Evolutionary conservation across 2,888 invertebrate species (phyloP), one percentile per base, ranked within the genome.

Genomic region (Eupithecia inturbata): DNA sequence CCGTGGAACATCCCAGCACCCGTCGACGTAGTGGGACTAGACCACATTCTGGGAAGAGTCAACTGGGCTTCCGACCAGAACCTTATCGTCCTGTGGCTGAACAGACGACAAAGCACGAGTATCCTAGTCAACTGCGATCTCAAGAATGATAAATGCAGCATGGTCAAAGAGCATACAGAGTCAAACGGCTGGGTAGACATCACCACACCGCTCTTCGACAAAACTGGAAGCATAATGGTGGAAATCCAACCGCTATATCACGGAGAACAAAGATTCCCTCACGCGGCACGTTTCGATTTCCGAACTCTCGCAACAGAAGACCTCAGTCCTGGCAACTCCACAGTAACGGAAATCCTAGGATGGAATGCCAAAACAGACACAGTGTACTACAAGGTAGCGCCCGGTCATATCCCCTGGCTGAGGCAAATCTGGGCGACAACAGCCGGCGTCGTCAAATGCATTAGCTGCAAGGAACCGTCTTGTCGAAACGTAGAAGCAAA

Each of bases 41-140:
- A 97, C 83, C 95, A 96, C 81, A 95, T 97, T 68, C 87, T 97
- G 19, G 96, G 95, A 71, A 95, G 95, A 75, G 97, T 98, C 0
- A 95, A 94, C 41, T 99, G 98, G 98, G 95, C 96, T 22, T 95
- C 96, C 33, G 95, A 96, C 70, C 89, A 95, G 0, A 95, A 96
- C 39, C 86, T 98, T 0, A 91, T 96, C 1, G 96, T 97, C 0
- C 95, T 97, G 7, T 98, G 98, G 97, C 93, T 98, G 72, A 98
- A 98, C 88, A 95, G 99, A 70, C 95, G 97, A 33, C 99, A 99
- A 89, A 99, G 96, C 85, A 83, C 95, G 69, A 95, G 96, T 49
- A 90, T 96, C 31, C 84, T 96, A 62, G 94, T 95, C 19, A 91
- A 96, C 36, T 97, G 97, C 85, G 90, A 95, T 71, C 78, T 94